phyloP scores from a whole-genome alignment of 2,888 invertebrate species.

The Pachycephus smyrnensis region DNA sequence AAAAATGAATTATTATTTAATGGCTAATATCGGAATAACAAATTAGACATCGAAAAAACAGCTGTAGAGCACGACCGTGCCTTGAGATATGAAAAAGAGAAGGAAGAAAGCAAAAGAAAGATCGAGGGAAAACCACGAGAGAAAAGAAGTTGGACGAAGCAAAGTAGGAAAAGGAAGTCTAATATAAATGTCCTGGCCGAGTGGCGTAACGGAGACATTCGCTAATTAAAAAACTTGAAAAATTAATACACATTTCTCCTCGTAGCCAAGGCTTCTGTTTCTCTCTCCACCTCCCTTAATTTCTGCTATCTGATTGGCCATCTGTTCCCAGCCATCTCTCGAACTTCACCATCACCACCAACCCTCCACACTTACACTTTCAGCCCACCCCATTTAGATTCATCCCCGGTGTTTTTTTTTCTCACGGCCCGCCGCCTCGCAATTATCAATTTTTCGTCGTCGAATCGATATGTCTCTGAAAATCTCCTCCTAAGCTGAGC shows the following conservation, averaged over 20 bases:
- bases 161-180: constrained; percentile 32
- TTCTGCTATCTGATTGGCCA: constrained; percentile 66
- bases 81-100: neutral
- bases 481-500: too few species aligned
- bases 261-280: constrained; percentile 46
- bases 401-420: constrained; percentile 2
- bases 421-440: neutral
- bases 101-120: constrained; percentile 18
- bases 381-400: constrained; percentile 6
- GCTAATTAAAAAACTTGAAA: constrained; percentile 68
- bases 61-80: neutral
- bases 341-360: constrained; percentile 26
- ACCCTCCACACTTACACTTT: neutral
- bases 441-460: too few species aligned
- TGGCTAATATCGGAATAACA: constrained; percentile 57
- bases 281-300: constrained; percentile 55
- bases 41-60: constrained; percentile 36
- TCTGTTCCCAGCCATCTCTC: constrained; percentile 60
- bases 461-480: too few species aligned
- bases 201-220: constrained; percentile 65
- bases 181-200: constrained; percentile 66
- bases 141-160: constrained; percentile 9
- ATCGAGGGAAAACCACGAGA: constrained; percentile 15
- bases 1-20: constrained; percentile 44
- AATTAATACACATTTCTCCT: constrained; percentile 67